Base-by-base conservation (phyloP, 2,888 invertebrate genomes). In the Rhagonycha lutea region DNA sequence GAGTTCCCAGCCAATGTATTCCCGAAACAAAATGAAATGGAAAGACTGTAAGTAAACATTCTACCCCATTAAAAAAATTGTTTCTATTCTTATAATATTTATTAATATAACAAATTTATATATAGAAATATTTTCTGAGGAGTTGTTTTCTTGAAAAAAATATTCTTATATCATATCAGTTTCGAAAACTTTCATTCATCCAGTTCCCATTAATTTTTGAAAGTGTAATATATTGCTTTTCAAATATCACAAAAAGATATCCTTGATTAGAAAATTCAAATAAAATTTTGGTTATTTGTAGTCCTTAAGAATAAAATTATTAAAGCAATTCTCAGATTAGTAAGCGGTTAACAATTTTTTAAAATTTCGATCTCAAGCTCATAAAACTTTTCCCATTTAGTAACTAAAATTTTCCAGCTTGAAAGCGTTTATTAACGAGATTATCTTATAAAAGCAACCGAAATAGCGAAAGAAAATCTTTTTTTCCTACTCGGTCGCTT, bases 1-100 rank as follows among this genome's bases (percentile, higher is more conserved):
- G 81, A 80, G 32, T 81, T 89, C 75, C 88, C 89, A 26, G 83
- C 82, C 26, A 82, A 86, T 79, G 81, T 89, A 61, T 89, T 89
- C 81, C 82, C 87, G 12, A 77, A 81, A 4, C 83, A 83, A 69
- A 89, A 88, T 83, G 80, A 83, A 69, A 62, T 24, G 0, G 62
- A 62, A 7, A 23, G 62, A 23, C 62, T 62, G 62, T 62, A 62
- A 18, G 62, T 62, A n/a, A 47, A 47, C 47, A 47, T n/a, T 47
- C 7, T n/a, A n/a, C n/a, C n/a, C n/a, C n/a, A n/a, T 18, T 2
- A 18, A 3, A 47, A 47, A n/a, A 47, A 8, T n/a, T 47, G 0
- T 47, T 7, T 5, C 0, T 47, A 47, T n/a, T 47, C n/a, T 47
- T 12, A 12, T 12, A 32, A 12, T 3, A 32, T 12, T 12, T 29